Evolutionary conservation across 2,113 vertebrate genomes (phyloP).

Genomic region (Laticauda laticaudata): DNA sequence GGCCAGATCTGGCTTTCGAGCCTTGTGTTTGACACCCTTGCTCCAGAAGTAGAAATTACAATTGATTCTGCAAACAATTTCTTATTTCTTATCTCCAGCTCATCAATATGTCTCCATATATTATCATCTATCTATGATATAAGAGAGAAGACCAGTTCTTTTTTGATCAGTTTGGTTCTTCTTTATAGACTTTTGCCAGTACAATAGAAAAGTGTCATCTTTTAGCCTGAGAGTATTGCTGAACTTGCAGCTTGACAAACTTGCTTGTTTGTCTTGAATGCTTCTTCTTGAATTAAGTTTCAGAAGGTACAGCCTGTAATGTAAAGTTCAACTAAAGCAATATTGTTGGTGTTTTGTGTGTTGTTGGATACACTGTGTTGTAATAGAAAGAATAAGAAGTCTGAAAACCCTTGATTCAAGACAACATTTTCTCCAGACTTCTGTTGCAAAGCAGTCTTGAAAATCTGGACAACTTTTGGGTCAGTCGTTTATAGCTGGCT

Average conservation of each 20-base stretch:
- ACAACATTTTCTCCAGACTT: neutral
- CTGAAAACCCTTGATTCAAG: neutral
- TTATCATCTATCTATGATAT: neutral
- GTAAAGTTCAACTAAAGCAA: no score
- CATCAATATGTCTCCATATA: neutral
- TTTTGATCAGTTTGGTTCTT: neutral
- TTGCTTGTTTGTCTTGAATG: no score
- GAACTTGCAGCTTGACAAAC: no score
- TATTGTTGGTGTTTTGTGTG: no score
- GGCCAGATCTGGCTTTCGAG: no score
- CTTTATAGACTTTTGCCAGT: neutral
- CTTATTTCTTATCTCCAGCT: neutral
- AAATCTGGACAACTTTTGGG: neutral
- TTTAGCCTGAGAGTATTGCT: no score
- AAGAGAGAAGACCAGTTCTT: neutral
- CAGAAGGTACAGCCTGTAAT: no score
- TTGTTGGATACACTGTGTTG: no score
- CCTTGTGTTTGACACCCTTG: no score
- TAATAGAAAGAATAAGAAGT: neutral
- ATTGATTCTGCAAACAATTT: neutral
- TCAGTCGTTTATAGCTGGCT: neutral
- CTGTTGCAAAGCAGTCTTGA: neutral
- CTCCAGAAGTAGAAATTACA: no score
- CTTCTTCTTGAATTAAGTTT: no score
- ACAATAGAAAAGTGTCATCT: no score